A percentile compares a stretch with the other conserved stretches of the same genome.
Evolutionary conservation across 2,113 vertebrate species (phyloP).

Genomic region (Parotia lawesii): DNA sequence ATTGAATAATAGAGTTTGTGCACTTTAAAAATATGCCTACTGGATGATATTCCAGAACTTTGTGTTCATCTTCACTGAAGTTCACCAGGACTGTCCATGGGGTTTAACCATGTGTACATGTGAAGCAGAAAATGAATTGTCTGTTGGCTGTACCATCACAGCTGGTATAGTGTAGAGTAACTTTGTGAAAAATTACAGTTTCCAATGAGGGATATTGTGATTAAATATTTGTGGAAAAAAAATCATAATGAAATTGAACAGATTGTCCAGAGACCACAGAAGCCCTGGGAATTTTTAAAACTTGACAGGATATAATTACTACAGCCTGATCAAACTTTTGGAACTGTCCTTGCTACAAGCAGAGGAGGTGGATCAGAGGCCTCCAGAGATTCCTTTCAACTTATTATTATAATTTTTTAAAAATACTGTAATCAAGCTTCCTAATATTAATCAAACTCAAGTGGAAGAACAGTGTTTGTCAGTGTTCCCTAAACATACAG

Average conservation of each 20-base stretch:
- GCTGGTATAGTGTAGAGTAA: not conserved
- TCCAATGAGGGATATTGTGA: not conserved
- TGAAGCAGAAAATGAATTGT: not conserved
- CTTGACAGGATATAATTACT: not conserved
- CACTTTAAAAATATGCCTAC: not conserved
- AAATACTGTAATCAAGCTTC: not conserved
- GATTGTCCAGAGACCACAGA: not conserved
- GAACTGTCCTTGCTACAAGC: not conserved
- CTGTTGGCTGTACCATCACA: not conserved
- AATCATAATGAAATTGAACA: not conserved
- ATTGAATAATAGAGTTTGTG: not conserved
- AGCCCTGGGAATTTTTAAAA: not conserved
- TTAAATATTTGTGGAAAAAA: not conserved
- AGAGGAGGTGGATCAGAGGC: not conserved
- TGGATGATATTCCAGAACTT: not conserved
- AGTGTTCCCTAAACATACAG: not conserved
- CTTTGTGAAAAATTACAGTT: not conserved
- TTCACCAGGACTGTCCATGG: not conserved
- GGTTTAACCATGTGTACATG: not conserved
- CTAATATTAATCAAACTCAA: not conserved
- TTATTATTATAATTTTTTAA: not conserved
- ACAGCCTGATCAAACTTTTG: not conserved
- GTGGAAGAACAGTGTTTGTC: not conserved
- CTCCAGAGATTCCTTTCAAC: not conserved
- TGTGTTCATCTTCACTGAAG: not conserved